A percentile compares a stretch with the other conserved stretches of the same genome.
Conservation (phyloP, 2,797 vertebrate species). For the Sebastes taczanowskii region DNA sequence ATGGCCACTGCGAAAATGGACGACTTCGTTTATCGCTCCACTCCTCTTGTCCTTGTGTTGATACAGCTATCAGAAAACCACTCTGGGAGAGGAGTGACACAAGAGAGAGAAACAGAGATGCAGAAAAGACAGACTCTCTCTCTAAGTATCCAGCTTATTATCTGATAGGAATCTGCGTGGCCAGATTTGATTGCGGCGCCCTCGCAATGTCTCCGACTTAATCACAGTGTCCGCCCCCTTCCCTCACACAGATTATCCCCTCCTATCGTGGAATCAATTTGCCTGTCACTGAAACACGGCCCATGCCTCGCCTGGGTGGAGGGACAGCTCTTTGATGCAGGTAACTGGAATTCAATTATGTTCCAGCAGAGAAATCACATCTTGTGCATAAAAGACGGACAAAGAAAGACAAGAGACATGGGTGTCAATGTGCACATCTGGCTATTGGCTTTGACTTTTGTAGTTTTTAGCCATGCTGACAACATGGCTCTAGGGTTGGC, state of each 20-base stretch:
- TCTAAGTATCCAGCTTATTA: slow-evolving; percentile 62
- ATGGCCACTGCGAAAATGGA: slow-evolving; percentile 29
- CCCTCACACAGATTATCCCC: slow-evolving; percentile 43
- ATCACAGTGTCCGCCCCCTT: slow-evolving; percentile 48
- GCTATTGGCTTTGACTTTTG: background rate
- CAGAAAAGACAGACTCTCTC: slow-evolving; percentile 24
- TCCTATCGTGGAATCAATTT: slow-evolving; percentile 63
- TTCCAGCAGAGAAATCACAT: slow-evolving; percentile 32
- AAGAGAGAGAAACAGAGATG: slow-evolving; percentile 25
- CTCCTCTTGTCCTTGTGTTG: slow-evolving; percentile 22
- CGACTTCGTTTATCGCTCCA: background rate
- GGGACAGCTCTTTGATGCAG: slow-evolving; percentile 63
- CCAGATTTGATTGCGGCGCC: slow-evolving; percentile 45
- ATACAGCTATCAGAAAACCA: slow-evolving; percentile 37
- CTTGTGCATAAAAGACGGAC: slow-evolving; percentile 8
- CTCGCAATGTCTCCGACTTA: slow-evolving; percentile 53
- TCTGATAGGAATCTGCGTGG: slow-evolving; percentile 62
- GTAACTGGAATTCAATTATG: slow-evolving; percentile 61
- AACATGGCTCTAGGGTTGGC: background rate
- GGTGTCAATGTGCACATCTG: background rate
- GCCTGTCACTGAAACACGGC: slow-evolving; percentile 62
- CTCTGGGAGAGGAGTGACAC: slow-evolving; percentile 5
- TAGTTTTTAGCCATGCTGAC: background rate
- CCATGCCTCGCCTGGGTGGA: background rate
- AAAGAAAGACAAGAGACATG: background rate